Conservation (phyloP, 2,888 invertebrate genomes). For the Cloeon dipterum region DNA sequence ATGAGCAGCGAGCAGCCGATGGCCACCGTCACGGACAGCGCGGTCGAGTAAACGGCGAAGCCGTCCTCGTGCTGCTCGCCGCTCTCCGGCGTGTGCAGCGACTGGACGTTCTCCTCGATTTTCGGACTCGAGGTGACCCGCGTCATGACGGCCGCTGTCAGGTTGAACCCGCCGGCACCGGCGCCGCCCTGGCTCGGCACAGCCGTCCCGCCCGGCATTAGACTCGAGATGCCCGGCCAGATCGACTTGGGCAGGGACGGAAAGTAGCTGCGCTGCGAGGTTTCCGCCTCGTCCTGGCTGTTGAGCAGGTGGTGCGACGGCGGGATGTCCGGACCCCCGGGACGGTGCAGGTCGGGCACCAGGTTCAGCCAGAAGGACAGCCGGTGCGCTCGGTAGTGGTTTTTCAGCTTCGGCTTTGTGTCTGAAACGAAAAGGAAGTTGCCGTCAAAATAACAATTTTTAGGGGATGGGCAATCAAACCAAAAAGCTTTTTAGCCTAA, state of each 20-base stretch:
- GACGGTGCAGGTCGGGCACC: conserved; percentile 75
- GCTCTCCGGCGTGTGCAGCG: conserved; percentile 8
- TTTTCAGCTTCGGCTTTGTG: conserved; percentile 71
- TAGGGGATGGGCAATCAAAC: too few relatives aligned
- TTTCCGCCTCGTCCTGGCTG: conserved; percentile 28
- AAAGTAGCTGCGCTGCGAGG: conserved; percentile 20
- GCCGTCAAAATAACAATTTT: neutral
- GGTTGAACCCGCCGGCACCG: conserved; percentile 12
- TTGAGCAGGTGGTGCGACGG: conserved; percentile 60
- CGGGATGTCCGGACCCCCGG: conserved; percentile 68
- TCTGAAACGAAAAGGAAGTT: conserved; percentile 31
- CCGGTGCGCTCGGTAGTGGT: conserved; percentile 82
- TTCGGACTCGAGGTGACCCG: conserved; percentile 18
- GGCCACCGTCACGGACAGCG: conserved; percentile 78
- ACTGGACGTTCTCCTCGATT: neutral
- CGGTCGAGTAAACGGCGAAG: conserved; percentile 75
- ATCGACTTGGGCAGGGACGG: conserved; percentile 4
- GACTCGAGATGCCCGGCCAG: conserved; percentile 18
- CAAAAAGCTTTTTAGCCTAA: too few relatives aligned
- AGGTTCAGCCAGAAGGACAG: conserved; percentile 88
- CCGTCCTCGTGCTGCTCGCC: conserved; percentile 36
- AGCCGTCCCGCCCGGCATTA: conserved; percentile 18
- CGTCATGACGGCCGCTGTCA: conserved; percentile 7
- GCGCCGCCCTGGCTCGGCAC: conserved; percentile 16
- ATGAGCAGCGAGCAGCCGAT: conserved; percentile 83